Evolutionary conservation across 2,797 vertebrate species (phyloP), one percentile per base, ranked within the genome.

Genomic region (Pangasius krempfi): DNA sequence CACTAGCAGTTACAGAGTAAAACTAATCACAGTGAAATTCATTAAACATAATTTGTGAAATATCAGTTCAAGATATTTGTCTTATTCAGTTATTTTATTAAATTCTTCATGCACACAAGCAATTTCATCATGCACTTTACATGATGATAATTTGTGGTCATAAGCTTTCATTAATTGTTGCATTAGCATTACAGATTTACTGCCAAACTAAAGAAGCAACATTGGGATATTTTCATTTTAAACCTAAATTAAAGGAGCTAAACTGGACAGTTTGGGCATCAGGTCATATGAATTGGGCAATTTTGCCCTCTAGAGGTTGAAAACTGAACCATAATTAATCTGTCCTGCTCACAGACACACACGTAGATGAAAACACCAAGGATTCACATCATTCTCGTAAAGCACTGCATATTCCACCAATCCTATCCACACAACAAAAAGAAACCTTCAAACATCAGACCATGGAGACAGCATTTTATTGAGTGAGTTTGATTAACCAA

Each of bases 401-500:
- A 58, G 47, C 37, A 18, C 18, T 56, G 50, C 8, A 56, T 22
- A 22, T 25, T 80, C 52, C 52, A 8, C n/a, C 18, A 80, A 58
- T 60, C 20, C 25, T n/a, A 25, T 4, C 9, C 37, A 62, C 2
- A 64, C 33, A 82, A 58, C 75, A 64, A n/a, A 44, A 13, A 37
- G 4, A 22, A 64, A 64, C 9, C 22, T 5, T 30, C 62, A 47
- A 30, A 54, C 44, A 27, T 37, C 44, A 56, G 25, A 44, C 33
- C 25, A 64, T 64, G 13, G 44, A 30, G 64, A 68, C 27, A 73
- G 44, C 22, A 18, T 89, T 89, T 89, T 89, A 89, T 89, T 89
- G 64, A 89, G 27, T 9, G 47, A 70, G 66, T 54, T 4, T 54
- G 64, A 85, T 54, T 70, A 85, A 62, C 78, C 56, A 73, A 86